These are phyloP conservation scores for Rhinolophus sinicus DNA, from an alignment of 2,113 vertebrate species.

Conservation along the genomic window DNA sequence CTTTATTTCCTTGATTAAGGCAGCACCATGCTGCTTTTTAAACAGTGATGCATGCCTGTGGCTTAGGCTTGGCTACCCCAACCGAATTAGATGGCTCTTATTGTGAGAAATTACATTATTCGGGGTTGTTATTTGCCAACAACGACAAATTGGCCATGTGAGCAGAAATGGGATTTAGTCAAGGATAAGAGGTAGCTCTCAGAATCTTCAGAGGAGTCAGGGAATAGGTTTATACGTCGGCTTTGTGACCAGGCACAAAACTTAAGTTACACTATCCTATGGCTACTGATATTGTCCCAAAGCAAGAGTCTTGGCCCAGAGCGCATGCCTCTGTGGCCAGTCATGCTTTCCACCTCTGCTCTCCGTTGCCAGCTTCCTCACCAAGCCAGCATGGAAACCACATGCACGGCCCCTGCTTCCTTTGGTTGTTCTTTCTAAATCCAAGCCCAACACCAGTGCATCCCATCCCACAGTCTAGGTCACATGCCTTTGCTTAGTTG, in stretches of 20 bases:
- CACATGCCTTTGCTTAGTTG: neutral
- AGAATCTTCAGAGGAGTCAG: neutral
- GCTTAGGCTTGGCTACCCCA: neutral
- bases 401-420: neutral
- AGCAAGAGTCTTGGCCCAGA: neutral
- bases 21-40: neutral
- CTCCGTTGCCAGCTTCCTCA: neutral
- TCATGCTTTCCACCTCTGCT: neutral
- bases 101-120: neutral
- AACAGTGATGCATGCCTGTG: neutral
- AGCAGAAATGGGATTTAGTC: neutral
- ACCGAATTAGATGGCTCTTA: neutral
- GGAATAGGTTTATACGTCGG: neutral
- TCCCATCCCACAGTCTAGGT: accelerated
- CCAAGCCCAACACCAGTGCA: neutral
- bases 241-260: neutral
- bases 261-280: neutral
- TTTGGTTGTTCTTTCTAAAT: neutral
- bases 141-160: neutral
- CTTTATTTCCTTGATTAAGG: neutral
- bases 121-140: neutral
- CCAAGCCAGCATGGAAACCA: neutral
- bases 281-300: neutral
- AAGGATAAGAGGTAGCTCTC: neutral
- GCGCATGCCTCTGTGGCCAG: neutral